Base-by-base conservation (phyloP, 2,113 vertebrate genomes). In the Azemiops feae region DNA sequence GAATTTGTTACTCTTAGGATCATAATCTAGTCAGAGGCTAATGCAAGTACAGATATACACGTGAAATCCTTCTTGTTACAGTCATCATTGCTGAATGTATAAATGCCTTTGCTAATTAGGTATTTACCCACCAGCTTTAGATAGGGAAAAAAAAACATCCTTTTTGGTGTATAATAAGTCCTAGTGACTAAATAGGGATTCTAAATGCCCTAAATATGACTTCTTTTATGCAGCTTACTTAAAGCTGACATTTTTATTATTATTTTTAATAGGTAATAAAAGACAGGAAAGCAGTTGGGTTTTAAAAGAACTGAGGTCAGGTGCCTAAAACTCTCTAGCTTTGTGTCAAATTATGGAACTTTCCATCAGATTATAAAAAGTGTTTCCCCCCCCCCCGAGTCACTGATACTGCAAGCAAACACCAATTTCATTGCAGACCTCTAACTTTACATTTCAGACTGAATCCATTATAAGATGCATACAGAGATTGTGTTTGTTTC, bases 251-350 rank as follows among this genome's bases (percentile, higher is more conserved):
- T 60, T 23, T 90, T 3, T 86, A 14, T 53, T 8, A 39, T 52
- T 90, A 34, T 55, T 64, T 18, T 81, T 90, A 85, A 18, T 7
- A 53, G 89, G 39, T 18, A 85, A 69, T 34, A 47, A 30, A 20
- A 90, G 57, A 4, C 22, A 94, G 85, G 88, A 91, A 93, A 93
- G 34, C 88, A 30, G 3, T n/a, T 1, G 58, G 16, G 18, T 90
- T 94, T 45, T 88, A 60, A 27, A 94, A 91, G 16, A 74, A 87
- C 11, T 94, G 53, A 90, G 22, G n/a, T 91, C n/a, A 16, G 45
- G 58, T 34, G 12, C 10, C 94, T 93, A 89, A 50, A 81, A 60
- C 91, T 95, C 93, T 95, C 43, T 20, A 43, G 93, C 6, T 25
- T 94, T 94, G 45, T 89, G 92, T 91, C 0, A 54, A 88, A 93